Evolutionary conservation across 2,797 vertebrate species (phyloP).

Genomic region (Enteromius argenteus): DNA sequence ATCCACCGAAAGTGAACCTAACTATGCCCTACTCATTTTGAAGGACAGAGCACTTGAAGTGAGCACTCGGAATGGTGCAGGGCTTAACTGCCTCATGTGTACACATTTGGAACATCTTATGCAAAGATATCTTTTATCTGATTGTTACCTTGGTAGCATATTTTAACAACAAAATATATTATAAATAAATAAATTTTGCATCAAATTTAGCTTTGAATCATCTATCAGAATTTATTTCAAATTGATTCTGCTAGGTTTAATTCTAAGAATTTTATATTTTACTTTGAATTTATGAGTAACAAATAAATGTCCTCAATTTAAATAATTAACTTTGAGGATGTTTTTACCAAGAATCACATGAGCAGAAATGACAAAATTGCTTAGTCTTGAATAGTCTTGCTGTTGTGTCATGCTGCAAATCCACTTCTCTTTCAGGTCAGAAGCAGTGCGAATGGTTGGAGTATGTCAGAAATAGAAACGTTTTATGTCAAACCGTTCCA

Average conservation of each 20-base stretch:
- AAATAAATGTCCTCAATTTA: background rate
- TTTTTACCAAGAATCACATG: background rate
- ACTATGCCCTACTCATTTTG: background rate
- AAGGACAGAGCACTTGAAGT: conserved; percentile 22
- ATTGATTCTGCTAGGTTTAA: too few species aligned
- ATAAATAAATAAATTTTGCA: too few species aligned
- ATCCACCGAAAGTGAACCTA: conserved; percentile 4
- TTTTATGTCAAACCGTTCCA: background rate
- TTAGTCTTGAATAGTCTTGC: background rate
- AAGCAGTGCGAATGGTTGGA: background rate
- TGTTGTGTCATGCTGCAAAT: background rate
- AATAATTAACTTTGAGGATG: background rate
- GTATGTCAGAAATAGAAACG: background rate
- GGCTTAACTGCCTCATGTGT: background rate
- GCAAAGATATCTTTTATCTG: background rate
- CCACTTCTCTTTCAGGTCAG: background rate
- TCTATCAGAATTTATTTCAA: background rate
- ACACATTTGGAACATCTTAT: background rate
- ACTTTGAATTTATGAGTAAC: background rate
- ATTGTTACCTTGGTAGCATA: background rate
- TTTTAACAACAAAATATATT: background rate
- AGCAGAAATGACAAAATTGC: background rate
- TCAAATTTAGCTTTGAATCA: background rate
- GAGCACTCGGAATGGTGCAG: background rate
- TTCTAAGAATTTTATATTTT: background rate